phyloP scores from a whole-genome alignment of 2,888 invertebrate species.

The Cephus sareptanus region DNA sequence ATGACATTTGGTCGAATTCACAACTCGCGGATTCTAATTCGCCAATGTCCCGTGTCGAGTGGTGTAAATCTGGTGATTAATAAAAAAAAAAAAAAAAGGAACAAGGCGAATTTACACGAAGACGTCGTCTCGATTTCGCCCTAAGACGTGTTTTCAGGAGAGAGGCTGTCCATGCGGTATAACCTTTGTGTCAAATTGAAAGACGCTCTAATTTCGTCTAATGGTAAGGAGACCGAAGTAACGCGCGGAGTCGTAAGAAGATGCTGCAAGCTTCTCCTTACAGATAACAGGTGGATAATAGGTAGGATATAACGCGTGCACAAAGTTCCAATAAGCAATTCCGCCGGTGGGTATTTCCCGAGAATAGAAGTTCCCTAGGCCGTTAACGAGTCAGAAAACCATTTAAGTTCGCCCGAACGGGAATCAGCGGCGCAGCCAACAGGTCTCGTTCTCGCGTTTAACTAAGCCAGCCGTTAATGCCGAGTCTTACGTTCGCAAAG shows the following conservation, averaged over 20 bases:
- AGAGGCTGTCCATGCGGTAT: background rate
- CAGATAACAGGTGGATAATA: background rate
- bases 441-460: background rate
- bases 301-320: background rate
- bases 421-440: constrained; percentile 19
- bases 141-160: background rate
- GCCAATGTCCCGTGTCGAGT: background rate
- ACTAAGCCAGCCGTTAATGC: background rate
- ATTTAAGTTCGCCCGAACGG: constrained; percentile 45
- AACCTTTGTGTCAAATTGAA: background rate
- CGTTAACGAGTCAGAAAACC: constrained; percentile 42
- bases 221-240: background rate
- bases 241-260: background rate
- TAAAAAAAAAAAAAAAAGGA: background rate
- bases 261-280: background rate
- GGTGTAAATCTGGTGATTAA: background rate
- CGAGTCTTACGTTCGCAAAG: background rate
- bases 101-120: background rate
- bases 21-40: background rate
- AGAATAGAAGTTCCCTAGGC: constrained; percentile 4
- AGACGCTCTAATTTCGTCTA: background rate
- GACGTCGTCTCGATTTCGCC: background rate
- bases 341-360: background rate
- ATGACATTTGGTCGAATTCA: background rate
- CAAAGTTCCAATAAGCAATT: constrained; percentile 24